These are phyloP conservation scores for Pitta sordida DNA, from an alignment of 2,113 vertebrate genomes.

Conservation along the genomic window DNA sequence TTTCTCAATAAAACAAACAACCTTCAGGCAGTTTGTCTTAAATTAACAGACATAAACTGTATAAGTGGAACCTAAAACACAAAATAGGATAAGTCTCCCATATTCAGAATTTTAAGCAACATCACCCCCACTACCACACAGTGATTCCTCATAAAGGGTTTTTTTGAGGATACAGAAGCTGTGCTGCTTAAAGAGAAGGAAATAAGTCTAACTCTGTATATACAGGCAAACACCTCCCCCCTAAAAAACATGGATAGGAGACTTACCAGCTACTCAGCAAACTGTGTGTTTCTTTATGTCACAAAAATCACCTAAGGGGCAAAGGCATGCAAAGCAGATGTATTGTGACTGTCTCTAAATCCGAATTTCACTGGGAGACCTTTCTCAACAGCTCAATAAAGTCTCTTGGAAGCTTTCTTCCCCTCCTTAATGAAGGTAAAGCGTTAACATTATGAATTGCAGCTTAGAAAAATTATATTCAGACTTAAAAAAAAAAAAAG, in stretches of 20 bases:
- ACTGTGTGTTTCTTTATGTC: neutral
- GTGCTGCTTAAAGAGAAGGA: neutral
- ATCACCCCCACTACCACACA: neutral
- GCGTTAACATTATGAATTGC: constrained; percentile 36
- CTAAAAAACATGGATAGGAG: neutral
- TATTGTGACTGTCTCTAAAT: neutral
- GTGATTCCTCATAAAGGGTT: neutral
- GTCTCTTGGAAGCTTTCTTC: neutral
- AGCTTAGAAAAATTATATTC: constrained; percentile 43
- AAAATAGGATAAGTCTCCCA: neutral
- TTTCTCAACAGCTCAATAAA: neutral
- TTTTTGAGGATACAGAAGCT: neutral
- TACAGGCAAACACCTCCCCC: fast-evolving
- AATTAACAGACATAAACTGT: neutral
- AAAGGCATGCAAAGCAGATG: constrained; percentile 40
- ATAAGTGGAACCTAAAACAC: neutral
- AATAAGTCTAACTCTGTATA: neutral
- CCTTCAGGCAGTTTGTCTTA: neutral
- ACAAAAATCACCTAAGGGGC: constrained; percentile 22
- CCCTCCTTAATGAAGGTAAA: constrained; percentile 6
- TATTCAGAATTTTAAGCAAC: neutral
- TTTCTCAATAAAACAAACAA: neutral
- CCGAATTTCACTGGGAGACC: neutral
- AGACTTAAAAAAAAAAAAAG: neutral
- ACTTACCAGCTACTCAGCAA: constrained; percentile 2